Conservation (phyloP, 23 tunicate genomes). For the Ascidia mentula region DNA sequence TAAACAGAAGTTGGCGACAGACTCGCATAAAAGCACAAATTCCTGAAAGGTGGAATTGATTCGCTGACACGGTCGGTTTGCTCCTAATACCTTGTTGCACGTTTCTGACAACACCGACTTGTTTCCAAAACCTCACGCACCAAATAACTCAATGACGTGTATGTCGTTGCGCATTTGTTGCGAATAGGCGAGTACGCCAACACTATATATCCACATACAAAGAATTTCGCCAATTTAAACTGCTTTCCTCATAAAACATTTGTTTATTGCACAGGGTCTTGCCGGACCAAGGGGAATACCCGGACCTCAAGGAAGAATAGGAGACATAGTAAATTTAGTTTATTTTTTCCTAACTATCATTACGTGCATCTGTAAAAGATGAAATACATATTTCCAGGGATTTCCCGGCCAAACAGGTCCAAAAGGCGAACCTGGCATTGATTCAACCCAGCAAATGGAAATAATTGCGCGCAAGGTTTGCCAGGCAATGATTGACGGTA, state of each 20-base stretch:
- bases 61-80: too few species aligned
- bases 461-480: constrained; percentile 34
- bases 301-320: neutral
- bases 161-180: too few species aligned
- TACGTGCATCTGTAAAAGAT: neutral
- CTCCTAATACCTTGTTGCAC: too few species aligned
- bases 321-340: constrained; percentile 7
- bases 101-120: too few species aligned
- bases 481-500: constrained; percentile 34
- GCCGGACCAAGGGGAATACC: constrained; percentile 30
- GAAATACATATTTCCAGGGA: too few species aligned
- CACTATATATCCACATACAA: too few species aligned
- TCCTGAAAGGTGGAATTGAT: too few species aligned
- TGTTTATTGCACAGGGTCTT: constrained; percentile 21
- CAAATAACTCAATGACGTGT: too few species aligned
- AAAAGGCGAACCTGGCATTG: constrained; percentile 19
- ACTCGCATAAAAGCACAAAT: neutral
- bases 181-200: too few species aligned
- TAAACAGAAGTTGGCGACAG: neutral
- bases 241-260: too few species aligned
- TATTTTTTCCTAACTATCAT: neutral
- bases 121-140: too few species aligned
- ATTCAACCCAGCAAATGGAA: constrained; percentile 27
- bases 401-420: constrained; percentile 47
- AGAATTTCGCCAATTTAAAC: too few species aligned